Conservation (phyloP, 2,113 vertebrate species). For the Copsychus sechellarum region DNA sequence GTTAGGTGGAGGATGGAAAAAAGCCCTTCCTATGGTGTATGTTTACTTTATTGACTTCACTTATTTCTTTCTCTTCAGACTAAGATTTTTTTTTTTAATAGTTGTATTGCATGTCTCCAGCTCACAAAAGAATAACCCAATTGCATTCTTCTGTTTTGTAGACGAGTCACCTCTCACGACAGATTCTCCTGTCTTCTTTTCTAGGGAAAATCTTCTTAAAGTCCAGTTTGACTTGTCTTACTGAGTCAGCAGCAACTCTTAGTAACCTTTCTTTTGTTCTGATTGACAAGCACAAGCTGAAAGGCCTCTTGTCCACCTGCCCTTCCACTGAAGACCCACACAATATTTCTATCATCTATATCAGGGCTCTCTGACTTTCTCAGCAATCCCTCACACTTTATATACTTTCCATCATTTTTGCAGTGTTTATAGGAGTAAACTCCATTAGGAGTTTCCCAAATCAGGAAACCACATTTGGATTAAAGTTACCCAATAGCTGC, state of each 20-base stretch:
- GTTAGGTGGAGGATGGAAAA: background rate
- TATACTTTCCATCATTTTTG: background rate
- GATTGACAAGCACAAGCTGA: background rate
- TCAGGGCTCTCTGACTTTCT: background rate
- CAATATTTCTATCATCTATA: background rate
- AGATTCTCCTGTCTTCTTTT: background rate
- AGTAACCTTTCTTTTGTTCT: background rate
- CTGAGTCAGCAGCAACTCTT: background rate
- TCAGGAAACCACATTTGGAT: background rate
- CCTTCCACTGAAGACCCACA: background rate
- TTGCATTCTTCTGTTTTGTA: background rate
- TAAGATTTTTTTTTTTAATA: background rate
- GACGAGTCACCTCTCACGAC: background rate
- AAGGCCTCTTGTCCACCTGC: background rate
- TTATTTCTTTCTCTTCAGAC: background rate
- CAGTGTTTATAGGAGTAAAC: background rate
- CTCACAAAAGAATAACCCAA: background rate
- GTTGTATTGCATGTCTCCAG: background rate
- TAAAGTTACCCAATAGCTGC: background rate
- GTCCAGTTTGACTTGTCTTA: background rate
- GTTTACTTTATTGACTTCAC: background rate
- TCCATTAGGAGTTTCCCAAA: background rate
- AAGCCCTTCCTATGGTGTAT: background rate
- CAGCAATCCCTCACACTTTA: background rate
- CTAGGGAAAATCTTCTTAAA: background rate